These are phyloP conservation scores for Corythornis madagascariensis DNA, from an alignment of 2,113 vertebrate genomes.

Conservation along the genomic window DNA sequence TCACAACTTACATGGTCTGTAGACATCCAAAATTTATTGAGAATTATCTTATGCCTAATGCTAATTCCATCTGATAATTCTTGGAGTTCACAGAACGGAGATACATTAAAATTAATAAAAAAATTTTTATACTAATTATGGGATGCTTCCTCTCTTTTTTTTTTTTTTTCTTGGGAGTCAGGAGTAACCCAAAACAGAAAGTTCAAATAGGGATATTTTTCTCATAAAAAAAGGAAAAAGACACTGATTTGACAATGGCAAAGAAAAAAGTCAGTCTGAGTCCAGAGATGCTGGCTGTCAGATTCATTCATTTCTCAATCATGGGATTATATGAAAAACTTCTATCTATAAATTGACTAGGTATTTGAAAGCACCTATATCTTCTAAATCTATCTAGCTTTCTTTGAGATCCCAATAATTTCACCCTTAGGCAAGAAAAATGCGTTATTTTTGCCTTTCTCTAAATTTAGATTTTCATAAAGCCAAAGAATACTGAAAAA, in stretches of 20 bases:
- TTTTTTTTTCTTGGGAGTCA: neutral
- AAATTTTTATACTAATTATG: neutral
- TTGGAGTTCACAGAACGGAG: neutral
- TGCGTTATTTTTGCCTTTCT: neutral
- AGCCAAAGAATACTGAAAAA: neutral
- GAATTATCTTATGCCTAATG: neutral
- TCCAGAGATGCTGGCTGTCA: neutral
- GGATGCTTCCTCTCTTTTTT: neutral
- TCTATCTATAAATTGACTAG: constrained; percentile 41
- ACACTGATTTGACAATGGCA: neutral
- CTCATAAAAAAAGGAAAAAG: neutral
- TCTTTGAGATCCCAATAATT: constrained; percentile 23
- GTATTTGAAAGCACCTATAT: constrained; percentile 24
- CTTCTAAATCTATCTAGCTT: constrained; percentile 13
- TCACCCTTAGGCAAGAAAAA: constrained; percentile 19
- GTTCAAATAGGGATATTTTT: neutral
- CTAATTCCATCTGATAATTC: neutral
- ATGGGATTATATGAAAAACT: constrained; percentile 10
- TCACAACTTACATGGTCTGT: neutral
- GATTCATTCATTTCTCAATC: constrained; percentile 21
- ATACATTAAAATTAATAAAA: neutral
- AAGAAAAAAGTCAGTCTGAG: neutral
- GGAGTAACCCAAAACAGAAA: neutral
- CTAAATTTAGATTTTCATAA: constrained; percentile 15
- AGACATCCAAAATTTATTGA: neutral